A percentile compares a stretch with the other conserved stretches of the same genome.
phyloP scores from a whole-genome alignment of 1,140 invertebrate species.

The Drosophila triauraria region DNA sequence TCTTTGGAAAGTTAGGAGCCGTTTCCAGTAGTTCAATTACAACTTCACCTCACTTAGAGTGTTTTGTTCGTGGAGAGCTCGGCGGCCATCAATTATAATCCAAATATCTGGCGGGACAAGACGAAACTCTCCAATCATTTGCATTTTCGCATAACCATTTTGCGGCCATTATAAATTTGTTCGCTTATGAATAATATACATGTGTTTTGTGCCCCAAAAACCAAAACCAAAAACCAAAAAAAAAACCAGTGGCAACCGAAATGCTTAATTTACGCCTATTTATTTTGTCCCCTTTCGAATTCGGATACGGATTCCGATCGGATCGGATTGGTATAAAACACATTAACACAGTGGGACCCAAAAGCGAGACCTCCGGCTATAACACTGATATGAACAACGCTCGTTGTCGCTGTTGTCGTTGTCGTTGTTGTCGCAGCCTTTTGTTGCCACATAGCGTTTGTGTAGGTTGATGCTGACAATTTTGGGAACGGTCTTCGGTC shows the following conservation, averaged over 20 bases:
- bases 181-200: constrained; percentile 51
- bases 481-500: constrained; percentile 74
- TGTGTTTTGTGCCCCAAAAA: constrained; percentile 27
- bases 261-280: constrained; percentile 61
- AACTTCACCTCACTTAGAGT: constrained; percentile 73
- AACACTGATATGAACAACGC: constrained; percentile 65
- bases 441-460: constrained; percentile 32
- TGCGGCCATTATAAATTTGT: constrained; percentile 37
- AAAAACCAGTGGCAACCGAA: constrained; percentile 60
- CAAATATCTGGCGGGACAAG: constrained; percentile 19
- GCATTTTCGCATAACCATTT: constrained; percentile 25
- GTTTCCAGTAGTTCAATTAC: constrained; percentile 82
- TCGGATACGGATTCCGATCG: constrained; percentile 15
- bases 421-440: constrained; percentile 31
- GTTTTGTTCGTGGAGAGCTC: constrained; percentile 55
- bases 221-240: constrained; percentile 12
- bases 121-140: constrained; percentile 19
- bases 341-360: constrained; percentile 73
- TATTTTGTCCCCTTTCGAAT: constrained; percentile 47
- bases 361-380: constrained; percentile 61
- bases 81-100: constrained; percentile 29
- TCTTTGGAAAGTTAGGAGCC: constrained; percentile 80
- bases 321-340: constrained; percentile 62
- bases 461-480: constrained; percentile 75
- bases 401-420: constrained; percentile 61